Conservation (phyloP, 2,888 invertebrate genomes). For the Eristalis arbustorum region DNA sequence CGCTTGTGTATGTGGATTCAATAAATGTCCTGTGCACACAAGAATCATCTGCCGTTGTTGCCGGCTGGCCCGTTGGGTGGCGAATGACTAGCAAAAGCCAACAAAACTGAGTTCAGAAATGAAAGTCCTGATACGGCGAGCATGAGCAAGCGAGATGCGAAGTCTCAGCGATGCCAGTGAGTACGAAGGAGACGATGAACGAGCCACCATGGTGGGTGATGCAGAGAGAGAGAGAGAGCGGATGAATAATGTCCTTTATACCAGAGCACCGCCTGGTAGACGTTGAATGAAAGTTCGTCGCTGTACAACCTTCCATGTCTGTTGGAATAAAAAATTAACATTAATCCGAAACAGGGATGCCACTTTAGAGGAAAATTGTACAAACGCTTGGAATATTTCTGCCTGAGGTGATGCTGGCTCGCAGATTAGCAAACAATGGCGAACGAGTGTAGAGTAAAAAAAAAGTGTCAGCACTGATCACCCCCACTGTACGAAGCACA, state of each 20-base stretch:
- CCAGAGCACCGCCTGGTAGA: constrained; percentile 28
- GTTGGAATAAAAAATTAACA: constrained; percentile 18
- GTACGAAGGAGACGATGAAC: not conserved
- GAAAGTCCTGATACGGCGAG: constrained; percentile 53
- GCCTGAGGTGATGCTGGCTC: no score
- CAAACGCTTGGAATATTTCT: no score
- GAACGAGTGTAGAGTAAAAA: not conserved
- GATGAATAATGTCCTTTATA: constrained; percentile 54
- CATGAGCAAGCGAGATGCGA: constrained; percentile 34
- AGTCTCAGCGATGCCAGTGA: not conserved
- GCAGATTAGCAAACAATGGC: not conserved
- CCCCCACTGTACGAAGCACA: not conserved
- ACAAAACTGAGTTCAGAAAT: constrained; percentile 52
- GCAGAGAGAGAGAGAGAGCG: constrained; percentile 39
- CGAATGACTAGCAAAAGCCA: not conserved
- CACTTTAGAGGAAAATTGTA: constrained; percentile 18
- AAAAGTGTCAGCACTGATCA: constrained; percentile 30
- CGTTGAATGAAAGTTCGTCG: constrained; percentile 52
- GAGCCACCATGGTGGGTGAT: constrained; percentile 22
- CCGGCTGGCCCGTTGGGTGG: constrained; percentile 28
- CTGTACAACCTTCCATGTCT: constrained; percentile 36
- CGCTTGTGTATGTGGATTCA: constrained; percentile 51
- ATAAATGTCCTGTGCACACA: constrained; percentile 65
- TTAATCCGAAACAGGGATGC: constrained; percentile 29
- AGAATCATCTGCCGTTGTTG: constrained; percentile 62